Evolutionary conservation across 2,113 vertebrate species (phyloP).

Genomic region (Galbula dea): DNA sequence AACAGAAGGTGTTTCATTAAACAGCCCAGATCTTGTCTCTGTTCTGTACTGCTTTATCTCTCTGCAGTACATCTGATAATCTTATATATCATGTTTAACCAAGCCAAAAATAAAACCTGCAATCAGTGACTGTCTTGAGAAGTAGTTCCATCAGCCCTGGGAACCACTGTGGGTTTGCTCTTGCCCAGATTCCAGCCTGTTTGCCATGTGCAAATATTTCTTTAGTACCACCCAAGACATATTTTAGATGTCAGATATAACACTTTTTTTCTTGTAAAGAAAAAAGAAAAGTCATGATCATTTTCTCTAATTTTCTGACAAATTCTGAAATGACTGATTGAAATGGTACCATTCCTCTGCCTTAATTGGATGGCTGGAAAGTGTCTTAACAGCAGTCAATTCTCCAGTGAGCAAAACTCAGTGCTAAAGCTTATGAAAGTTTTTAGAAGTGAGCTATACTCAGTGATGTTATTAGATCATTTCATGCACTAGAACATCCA

Average conservation of each 20-base stretch:
- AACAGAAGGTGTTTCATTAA: conserved; percentile 63
- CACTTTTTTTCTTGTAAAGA: neutral
- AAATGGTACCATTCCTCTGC: neutral
- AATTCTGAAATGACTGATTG: conserved; percentile 9
- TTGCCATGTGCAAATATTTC: neutral
- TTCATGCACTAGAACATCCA: neutral
- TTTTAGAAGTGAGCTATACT: neutral
- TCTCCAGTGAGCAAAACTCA: conserved; percentile 13
- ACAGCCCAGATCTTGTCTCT: conserved; percentile 9
- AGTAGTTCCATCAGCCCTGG: neutral
- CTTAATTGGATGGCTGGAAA: conserved; percentile 3
- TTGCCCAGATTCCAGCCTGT: neutral
- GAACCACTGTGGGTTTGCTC: neutral
- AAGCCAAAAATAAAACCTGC: conserved; percentile 49
- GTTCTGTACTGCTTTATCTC: neutral
- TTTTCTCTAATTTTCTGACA: conserved; percentile 3
- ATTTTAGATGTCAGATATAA: neutral
- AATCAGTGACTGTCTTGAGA: neutral
- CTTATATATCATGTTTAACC: neutral
- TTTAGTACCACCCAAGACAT: neutral
- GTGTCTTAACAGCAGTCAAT: conserved; percentile 18
- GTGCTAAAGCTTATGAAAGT: neutral
- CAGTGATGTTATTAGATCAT: neutral
- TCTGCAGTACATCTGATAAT: conserved; percentile 16
- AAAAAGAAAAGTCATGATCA: neutral